Conservation (phyloP, 2,113 vertebrate species). For the Atrichornis clamosus region DNA sequence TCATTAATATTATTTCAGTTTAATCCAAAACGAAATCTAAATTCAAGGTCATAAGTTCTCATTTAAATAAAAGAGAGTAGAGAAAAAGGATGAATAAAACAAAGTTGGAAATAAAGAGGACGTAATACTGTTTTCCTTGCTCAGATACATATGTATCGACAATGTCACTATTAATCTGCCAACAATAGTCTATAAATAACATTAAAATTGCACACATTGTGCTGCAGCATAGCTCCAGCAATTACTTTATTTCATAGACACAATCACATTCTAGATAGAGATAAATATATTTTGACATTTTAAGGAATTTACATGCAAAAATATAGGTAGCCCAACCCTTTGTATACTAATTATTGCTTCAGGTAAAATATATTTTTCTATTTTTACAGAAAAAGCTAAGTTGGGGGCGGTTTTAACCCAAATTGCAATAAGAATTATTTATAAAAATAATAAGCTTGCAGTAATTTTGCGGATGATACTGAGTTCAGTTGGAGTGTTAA, state of each 20-base stretch:
- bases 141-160: not conserved
- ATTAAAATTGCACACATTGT: not conserved
- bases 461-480: not conserved
- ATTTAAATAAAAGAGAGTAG: not conserved
- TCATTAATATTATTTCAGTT: not conserved
- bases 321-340: not conserved
- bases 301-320: not conserved
- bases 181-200: not conserved
- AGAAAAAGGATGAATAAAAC: not conserved
- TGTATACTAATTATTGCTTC: not conserved
- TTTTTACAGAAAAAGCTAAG: not conserved
- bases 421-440: not conserved
- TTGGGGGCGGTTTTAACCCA: rapidly evolving
- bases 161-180: not conserved
- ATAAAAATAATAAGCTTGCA: not conserved
- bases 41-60: not conserved
- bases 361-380: not conserved
- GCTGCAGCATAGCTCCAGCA: not conserved
- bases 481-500: rapidly evolving
- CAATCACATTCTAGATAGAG: not conserved
- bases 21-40: not conserved
- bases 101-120: not conserved
- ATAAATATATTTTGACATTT: not conserved
- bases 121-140: not conserved
- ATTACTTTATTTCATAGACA: not conserved